phyloP scores from a whole-genome alignment of 2,888 invertebrate species.

The Rhodophaea formosa region DNA sequence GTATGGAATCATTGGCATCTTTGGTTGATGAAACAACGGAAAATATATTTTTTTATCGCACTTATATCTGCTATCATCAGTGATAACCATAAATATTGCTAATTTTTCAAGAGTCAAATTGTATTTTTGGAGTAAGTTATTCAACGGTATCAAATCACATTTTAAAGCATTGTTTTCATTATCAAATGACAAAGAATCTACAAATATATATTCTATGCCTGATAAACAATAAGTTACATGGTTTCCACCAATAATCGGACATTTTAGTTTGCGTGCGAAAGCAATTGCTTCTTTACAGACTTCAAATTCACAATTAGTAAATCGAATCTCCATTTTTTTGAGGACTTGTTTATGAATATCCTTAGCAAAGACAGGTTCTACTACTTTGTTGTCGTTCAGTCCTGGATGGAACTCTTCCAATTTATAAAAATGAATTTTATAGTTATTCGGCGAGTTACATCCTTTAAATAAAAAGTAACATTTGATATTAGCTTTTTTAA shows the following conservation, averaged over 20 bases:
- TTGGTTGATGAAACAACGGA: slow-evolving; percentile 24
- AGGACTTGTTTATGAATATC: slow-evolving; percentile 39
- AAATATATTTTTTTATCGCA: slow-evolving; percentile 34
- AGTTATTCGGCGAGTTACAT: slow-evolving; percentile 30
- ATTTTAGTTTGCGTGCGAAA: slow-evolving; percentile 41
- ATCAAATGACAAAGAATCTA: slow-evolving; percentile 22
- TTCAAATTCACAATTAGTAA: slow-evolving; percentile 37
- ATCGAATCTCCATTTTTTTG: slow-evolving; percentile 39
- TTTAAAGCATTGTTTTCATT: slow-evolving; percentile 18
- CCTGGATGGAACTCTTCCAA: not conserved
- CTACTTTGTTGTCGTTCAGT: not conserved
- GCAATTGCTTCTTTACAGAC: slow-evolving; percentile 41
- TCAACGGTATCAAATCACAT: slow-evolving; percentile 32
- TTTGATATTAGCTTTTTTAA: slow-evolving; percentile 39
- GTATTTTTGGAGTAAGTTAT: slow-evolving; percentile 33
- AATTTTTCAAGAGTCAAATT: slow-evolving; percentile 33
- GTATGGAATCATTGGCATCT: not conserved
- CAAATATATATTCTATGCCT: slow-evolving; percentile 37
- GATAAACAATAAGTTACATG: slow-evolving; percentile 41
- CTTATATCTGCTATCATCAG: slow-evolving; percentile 25
- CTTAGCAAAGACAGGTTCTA: slow-evolving; percentile 35
- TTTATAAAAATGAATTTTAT: slow-evolving; percentile 25
- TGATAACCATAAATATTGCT: slow-evolving; percentile 38
- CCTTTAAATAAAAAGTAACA: slow-evolving; percentile 51
- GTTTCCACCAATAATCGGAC: slow-evolving; percentile 44